phyloP scores from a whole-genome alignment of 2,888 invertebrate genomes.

The Brachyptera putata region DNA sequence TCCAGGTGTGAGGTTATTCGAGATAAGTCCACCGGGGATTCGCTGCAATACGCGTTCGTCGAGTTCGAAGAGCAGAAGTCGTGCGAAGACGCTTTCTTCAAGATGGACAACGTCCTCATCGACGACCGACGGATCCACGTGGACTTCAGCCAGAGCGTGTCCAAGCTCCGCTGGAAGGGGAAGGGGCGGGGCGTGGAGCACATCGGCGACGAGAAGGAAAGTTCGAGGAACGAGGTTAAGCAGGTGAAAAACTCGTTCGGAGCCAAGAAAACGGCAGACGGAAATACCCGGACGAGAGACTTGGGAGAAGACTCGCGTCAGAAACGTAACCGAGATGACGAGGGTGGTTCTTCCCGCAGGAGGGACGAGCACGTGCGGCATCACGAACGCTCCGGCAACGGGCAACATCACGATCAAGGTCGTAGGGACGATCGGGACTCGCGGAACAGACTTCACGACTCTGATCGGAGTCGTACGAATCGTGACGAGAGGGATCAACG shows the following conservation, averaged over 20 bases:
- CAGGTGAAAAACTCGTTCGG: not conserved
- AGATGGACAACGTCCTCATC: conserved; percentile 99
- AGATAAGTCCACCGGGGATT: conserved; percentile 88
- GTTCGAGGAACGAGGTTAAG: not conserved
- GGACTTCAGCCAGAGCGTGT: conserved; percentile 98
- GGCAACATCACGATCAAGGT: no score
- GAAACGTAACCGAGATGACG: no score
- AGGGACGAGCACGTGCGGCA: no score
- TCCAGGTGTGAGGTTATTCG: conserved; percentile 90
- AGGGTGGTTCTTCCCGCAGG: no score
- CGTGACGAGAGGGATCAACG: no score
- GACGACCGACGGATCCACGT: conserved; percentile 98
- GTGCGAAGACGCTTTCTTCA: conserved; percentile 97
- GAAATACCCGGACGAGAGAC: not conserved
- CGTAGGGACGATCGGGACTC: no score
- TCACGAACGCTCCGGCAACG: no score
- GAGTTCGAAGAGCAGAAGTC: conserved; percentile 90
- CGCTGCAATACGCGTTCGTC: conserved; percentile 97
- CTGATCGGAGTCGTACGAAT: no score
- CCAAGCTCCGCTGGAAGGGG: conserved; percentile 87
- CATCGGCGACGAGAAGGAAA: conserved; percentile 36
- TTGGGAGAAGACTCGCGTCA: no score
- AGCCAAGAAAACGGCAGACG: not conserved
- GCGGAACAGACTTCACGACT: no score
- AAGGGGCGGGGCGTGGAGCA: conserved; percentile 76